These are phyloP conservation scores for Diglossa cyanea DNA, from an alignment of 2,797 vertebrate genomes.

Conservation along the genomic window DNA sequence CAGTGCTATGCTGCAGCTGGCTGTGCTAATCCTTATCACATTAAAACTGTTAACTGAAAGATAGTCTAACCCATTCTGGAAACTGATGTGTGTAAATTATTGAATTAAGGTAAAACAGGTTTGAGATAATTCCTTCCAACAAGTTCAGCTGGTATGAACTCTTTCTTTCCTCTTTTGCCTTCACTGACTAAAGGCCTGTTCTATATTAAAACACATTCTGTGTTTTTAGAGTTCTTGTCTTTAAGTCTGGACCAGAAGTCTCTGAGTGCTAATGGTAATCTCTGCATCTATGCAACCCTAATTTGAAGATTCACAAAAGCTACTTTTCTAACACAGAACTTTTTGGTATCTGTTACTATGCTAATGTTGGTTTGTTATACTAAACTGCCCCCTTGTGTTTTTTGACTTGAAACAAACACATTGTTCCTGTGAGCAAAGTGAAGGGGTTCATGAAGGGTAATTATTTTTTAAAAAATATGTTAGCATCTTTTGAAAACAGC, in stretches of 20 bases:
- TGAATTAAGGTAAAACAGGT: background rate
- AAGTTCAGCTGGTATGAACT: background rate
- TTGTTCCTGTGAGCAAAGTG: background rate
- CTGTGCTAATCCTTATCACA: background rate
- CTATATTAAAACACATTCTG: background rate
- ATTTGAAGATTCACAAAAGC: background rate
- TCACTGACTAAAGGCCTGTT: background rate
- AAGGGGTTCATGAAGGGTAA: background rate
- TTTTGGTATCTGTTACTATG: background rate
- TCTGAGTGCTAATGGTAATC: background rate
- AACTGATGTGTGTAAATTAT: background rate
- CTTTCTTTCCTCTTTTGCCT: background rate
- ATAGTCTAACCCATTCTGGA: background rate
- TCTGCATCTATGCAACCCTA: background rate
- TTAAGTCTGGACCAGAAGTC: background rate
- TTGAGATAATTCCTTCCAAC: background rate
- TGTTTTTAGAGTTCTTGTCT: background rate
- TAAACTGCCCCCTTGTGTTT: conserved; percentile 64
- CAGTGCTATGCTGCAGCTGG: background rate
- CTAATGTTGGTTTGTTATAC: conserved; percentile 10
- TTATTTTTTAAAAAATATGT: background rate
- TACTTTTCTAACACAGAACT: background rate
- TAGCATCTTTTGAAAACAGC: background rate
- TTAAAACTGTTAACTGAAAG: background rate
- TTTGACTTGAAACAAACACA: background rate